Evolutionary conservation across 1,140 invertebrate species (phyloP), one percentile per base, ranked within the genome.

Genomic region (Lerema accius): DNA sequence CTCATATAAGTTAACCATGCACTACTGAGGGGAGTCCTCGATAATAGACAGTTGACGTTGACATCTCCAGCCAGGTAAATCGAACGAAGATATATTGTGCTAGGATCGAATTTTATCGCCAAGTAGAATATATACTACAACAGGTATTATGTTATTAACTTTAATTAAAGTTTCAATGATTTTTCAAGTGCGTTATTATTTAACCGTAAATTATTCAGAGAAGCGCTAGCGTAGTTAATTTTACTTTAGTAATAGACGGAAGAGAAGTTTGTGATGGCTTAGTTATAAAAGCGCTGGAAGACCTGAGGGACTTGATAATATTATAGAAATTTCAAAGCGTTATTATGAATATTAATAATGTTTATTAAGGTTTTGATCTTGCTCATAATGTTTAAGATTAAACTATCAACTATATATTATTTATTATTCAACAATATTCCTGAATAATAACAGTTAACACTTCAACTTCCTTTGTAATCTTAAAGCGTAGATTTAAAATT

Each of bases 151-250:
- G 5, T 23, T 23, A 53, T 53, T 53, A 53, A 43, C 39, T 42
- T 55, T 55, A 55, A 43, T 55, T 43, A 23, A 39, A 56, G 40
- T 40, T 56, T 56, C 23, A 45, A 56, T 56, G 23, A 56, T 56
- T 42, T 26, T n/a, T 45, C 53, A 14, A 23, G 53, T 56, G 26
- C 28, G 40, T 56, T 56, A 43, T 43, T 43, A 32, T 56, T 3
- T 26, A 5, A 45, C 40, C 14, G 43, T 14, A 56, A 56, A 56
- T 45, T 43, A 45, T 56, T 56, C 40, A 45, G 53, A 45, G 53
- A 45, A 56, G 40, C 23, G 53, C 40, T 13, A 43, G 14, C 48
- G 15, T 42, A 56, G 40, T 56, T 26, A 56, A 56, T 56, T 56
- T 56, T 35, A 45, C 53, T 56, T 45, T 4, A 26, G 14, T 56